Base-by-base conservation (phyloP, 2,888 invertebrate genomes). In the Catotricha subobsoleta region DNA sequence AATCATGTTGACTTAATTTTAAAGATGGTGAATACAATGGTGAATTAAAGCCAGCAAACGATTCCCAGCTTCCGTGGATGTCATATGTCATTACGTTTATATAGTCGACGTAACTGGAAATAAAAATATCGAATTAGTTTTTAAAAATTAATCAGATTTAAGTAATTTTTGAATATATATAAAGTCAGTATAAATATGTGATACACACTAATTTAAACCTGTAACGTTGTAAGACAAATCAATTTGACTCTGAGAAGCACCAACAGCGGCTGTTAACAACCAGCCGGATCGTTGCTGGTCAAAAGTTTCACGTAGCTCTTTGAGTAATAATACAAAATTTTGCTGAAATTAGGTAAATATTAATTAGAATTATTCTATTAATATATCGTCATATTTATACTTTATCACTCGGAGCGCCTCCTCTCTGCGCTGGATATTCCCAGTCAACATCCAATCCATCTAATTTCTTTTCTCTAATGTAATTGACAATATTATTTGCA, bases 361-460 rank as follows among this genome's bases (percentile, higher is more conserved):
- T 18, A 36, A n/a, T n/a, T n/a, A n/a, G n/a, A 30, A 12, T 21
- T 36, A 23, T 12, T 5, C 9, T 3, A 15, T 3, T 10, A 13
- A 19, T 18, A 20, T 7, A 18, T 39, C 4, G 7, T 19, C 18
- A 18, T 16, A 18, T n/a, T 8, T 3, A 12, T 35, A 52, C 38
- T 46, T 55, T 49, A 40, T 67, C 67, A 1, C 42, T 44, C 1
- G 48, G 39, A 1, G 41, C 45, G 19, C 65, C 68, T 25, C 66
- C 67, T 40, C 68, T 53, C 51, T 67, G 65, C 12, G 55, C 63
- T 1, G 72, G 72, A 49, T 71, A 72, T 47, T 72, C 69, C 74
- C 74, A 76, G 51, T 74, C 73, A n/a, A 75, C 45, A 52, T 76
- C 74, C 20, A 75, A 62, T 5, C 75, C 75, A 49, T 76, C 71